Conservation (phyloP, 2,113 vertebrate species). For the Psilopsiagon aurifrons region DNA sequence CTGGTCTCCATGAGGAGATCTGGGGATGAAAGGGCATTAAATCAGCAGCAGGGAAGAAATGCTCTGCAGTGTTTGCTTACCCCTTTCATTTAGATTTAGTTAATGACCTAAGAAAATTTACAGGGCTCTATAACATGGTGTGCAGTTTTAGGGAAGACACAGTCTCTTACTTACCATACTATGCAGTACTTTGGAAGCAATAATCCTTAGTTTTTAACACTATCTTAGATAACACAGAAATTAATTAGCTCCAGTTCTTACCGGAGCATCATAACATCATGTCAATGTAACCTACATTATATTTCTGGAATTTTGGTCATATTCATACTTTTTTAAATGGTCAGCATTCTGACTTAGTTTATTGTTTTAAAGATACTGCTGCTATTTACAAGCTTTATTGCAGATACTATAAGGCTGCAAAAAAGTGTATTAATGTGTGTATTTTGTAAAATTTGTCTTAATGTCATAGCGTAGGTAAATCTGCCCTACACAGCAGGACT, state of each 20-base stretch:
- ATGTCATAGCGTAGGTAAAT: neutral
- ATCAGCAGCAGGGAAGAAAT: neutral
- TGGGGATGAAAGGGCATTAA: neutral
- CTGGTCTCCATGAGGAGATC: neutral
- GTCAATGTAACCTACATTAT: neutral
- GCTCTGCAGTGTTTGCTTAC: neutral
- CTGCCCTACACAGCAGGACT: neutral
- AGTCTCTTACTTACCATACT: rapidly evolving
- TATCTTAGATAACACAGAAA: neutral
- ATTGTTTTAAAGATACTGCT: neutral
- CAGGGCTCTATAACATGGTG: neutral
- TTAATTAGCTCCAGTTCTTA: neutral
- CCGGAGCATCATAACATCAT: neutral
- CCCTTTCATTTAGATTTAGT: neutral
- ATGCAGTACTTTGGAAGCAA: neutral
- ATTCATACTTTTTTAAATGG: neutral
- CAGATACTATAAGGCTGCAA: neutral
- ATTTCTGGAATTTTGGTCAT: neutral
- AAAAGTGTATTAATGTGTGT: neutral
- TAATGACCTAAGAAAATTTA: neutral
- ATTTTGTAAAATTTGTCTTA: neutral
- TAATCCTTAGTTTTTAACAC: neutral
- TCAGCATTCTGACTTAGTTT: neutral
- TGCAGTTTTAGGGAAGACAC: neutral
- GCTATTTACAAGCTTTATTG: neutral